These are phyloP conservation scores for Acheta domesticus DNA, from an alignment of 2,888 invertebrate species.

Conservation along the genomic window DNA sequence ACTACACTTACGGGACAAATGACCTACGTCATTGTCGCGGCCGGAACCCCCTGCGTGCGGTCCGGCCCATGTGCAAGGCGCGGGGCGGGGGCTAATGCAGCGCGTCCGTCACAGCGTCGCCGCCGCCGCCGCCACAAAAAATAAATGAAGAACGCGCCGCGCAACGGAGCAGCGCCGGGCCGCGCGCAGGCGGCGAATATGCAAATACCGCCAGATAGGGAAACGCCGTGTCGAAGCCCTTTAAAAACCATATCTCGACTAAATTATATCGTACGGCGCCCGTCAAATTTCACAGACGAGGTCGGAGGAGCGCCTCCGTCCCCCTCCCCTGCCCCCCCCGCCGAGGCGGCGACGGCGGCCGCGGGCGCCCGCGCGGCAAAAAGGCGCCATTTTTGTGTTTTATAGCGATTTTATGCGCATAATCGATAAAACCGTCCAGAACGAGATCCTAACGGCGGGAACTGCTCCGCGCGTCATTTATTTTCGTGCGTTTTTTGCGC, in stretches of 20 bases:
- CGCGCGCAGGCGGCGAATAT: background rate
- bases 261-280: background rate
- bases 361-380: background rate
- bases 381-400: conserved; percentile 18
- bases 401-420: conserved; percentile 18
- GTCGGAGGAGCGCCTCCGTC: too few species aligned
- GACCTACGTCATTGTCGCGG: too few species aligned
- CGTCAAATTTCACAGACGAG: conserved; percentile 1
- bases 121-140: too few species aligned
- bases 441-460: conserved; percentile 1
- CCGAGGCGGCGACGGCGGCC: too few species aligned
- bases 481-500: conserved; percentile 18
- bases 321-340: too few species aligned
- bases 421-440: conserved; percentile 18
- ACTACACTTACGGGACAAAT: too few species aligned
- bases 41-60: too few species aligned
- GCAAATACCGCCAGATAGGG: background rate
- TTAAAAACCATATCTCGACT: background rate
- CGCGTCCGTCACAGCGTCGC: too few species aligned
- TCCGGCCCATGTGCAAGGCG: too few species aligned
- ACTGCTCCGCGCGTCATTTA: background rate
- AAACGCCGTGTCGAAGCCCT: background rate
- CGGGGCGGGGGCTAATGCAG: too few species aligned
- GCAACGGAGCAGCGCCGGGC: too few species aligned
- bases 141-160: too few species aligned